phyloP scores from a whole-genome alignment of 1,140 invertebrate genomes.

The Araneus ventricosus region DNA sequence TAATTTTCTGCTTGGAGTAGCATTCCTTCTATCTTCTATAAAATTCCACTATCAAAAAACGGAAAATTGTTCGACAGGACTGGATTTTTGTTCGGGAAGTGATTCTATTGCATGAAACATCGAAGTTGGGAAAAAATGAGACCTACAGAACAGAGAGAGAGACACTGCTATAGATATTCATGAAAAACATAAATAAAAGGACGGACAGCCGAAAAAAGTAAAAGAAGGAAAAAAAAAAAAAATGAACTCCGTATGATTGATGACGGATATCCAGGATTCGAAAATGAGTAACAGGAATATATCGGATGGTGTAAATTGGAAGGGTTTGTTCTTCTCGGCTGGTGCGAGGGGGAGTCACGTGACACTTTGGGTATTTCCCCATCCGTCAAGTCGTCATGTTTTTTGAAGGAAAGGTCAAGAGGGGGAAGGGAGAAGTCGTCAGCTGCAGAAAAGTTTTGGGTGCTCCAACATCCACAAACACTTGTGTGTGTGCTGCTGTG shows the following conservation, averaged over 20 bases:
- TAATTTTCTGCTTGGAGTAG: background rate
- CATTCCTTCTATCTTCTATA: background rate
- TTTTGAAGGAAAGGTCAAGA: slow-evolving; percentile 51
- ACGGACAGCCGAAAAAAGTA: background rate
- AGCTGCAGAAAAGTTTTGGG: slow-evolving; percentile 18
- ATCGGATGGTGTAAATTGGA: slow-evolving; percentile 52
- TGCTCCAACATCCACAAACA: background rate
- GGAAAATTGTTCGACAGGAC: background rate
- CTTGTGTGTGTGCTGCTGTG: background rate
- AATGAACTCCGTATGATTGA: slow-evolving; percentile 37
- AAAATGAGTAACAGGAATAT: slow-evolving; percentile 39
- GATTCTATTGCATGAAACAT: background rate
- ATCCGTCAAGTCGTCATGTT: slow-evolving; percentile 45
- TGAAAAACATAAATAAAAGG: slow-evolving; percentile 33
- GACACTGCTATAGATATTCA: slow-evolving; percentile 33
- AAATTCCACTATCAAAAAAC: background rate
- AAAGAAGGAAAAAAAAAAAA: background rate
- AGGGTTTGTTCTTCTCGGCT: slow-evolving; percentile 35
- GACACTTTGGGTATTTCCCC: slow-evolving; percentile 39
- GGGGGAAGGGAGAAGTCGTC: background rate
- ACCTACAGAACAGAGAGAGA: background rate
- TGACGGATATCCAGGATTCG: slow-evolving; percentile 44
- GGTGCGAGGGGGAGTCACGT: slow-evolving; percentile 16
- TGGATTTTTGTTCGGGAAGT: background rate
- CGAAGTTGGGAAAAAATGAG: background rate